Base-by-base conservation (phyloP, 2,113 vertebrate genomes). In the Larimichthys crocea region DNA sequence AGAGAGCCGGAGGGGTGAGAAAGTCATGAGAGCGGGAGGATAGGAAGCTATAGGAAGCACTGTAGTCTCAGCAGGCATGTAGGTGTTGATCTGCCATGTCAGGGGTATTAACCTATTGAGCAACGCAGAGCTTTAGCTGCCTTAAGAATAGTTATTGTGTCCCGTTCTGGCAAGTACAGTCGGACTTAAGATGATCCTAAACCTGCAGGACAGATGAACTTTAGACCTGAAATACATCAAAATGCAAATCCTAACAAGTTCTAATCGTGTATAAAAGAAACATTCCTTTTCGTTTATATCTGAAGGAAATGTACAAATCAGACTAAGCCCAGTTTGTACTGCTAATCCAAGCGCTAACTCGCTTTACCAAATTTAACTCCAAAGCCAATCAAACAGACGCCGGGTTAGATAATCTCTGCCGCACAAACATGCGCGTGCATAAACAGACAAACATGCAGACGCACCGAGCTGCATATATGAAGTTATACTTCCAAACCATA, bases 321-420 rank as follows among this genome's bases (percentile, higher is more conserved):
- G 65, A 78, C 64, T 53, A 55, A 35, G 22, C 19, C 10, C 5
- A 35, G 42, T 56, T 61, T 20, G 22, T 1, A 8, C 35, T 3
- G 35, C 84, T 89, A 88, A 92, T 88, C 76, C 40, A 62, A 64
- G 64, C 12, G 6, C 75, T 82, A 69, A 69, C 57, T 71, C 22
- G 49, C 75, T 24, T 17, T 48, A 80, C 88, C 82, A 90, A 90
- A 93, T 92, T 89, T 91, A 93, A 90, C 90, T 46, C 76, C 53
- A 79, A 92, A 93, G 82, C 91, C 89, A 94, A 93, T 93, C 86
- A 92, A 92, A 92, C 1, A 1, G 31, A 16, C 14, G 62, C 84
- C 7, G 5, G 46, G 17, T 35, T 31, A 72, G 69, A 68, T 92
- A 88, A 94, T 90, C 90, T 74, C 57, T 29, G 8, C 63, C 59